Percentiles rank a stretch among this genome's conserved stretches.
These are phyloP conservation scores for Scaptomyza montana DNA, from an alignment of 1,140 invertebrate species.

Conservation along the genomic window DNA sequence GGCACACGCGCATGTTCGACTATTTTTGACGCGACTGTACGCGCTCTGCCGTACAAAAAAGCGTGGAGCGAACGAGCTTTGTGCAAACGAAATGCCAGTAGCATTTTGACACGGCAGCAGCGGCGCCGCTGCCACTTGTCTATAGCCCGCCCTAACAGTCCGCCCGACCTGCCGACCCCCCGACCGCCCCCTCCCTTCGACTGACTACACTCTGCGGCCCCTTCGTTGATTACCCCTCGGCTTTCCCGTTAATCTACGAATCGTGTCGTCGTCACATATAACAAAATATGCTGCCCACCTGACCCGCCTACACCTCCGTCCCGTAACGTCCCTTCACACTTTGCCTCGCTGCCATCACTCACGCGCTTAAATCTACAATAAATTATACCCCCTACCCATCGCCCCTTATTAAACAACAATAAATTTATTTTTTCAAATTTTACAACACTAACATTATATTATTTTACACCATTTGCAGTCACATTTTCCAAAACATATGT, in stretches of 20 bases:
- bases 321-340: neutral
- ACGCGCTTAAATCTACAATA: constrained; percentile 39
- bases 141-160: neutral
- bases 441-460: constrained; percentile 13
- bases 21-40: constrained; percentile 81
- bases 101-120: constrained; percentile 65
- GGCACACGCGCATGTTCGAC: constrained; percentile 60
- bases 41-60: constrained; percentile 67
- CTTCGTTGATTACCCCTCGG: constrained; percentile 29
- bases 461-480: constrained; percentile 13
- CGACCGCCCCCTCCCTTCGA: neutral
- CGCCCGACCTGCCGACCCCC: neutral
- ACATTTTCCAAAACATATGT: constrained; percentile 29
- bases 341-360: constrained; percentile 14
- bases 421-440: constrained; percentile 39
- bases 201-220: neutral
- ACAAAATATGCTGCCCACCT: constrained; percentile 61
- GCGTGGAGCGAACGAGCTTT: constrained; percentile 73
- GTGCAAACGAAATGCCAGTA: constrained; percentile 79
- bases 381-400: constrained; percentile 8
- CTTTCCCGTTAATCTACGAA: constrained; percentile 7
- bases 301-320: constrained; percentile 14
- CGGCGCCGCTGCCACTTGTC: constrained; percentile 45
- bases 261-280: constrained; percentile 47
- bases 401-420: constrained; percentile 4